These are phyloP conservation scores for Pelochelys cantorii DNA, from an alignment of 2,797 vertebrate genomes.

Conservation along the genomic window DNA sequence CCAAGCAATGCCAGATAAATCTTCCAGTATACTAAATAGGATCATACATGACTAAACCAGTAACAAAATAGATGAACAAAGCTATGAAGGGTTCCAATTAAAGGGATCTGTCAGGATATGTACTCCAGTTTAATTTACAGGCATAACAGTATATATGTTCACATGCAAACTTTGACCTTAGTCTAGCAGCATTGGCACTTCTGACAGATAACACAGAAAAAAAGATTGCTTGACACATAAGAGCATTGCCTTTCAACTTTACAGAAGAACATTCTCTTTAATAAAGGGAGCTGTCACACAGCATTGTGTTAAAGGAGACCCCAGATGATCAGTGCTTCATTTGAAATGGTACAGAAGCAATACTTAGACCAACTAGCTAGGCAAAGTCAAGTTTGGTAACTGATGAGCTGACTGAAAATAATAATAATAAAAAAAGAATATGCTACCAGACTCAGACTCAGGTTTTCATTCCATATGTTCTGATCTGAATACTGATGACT, in stretches of 20 bases:
- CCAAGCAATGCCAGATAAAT: no score
- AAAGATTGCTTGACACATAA: constrained; percentile 54
- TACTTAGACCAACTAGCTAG: neutral
- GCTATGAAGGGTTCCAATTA: constrained; percentile 3
- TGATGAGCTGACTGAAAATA: neutral
- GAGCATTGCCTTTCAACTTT: constrained; percentile 44
- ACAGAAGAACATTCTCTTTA: constrained; percentile 56
- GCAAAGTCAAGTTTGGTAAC: constrained; percentile 20
- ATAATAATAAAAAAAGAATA: neutral
- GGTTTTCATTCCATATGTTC: neutral
- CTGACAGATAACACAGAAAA: constrained; percentile 30
- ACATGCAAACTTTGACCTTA: constrained; percentile 58
- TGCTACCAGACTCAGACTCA: neutral
- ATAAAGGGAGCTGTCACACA: constrained; percentile 68
- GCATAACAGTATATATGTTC: neutral
- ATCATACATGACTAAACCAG: neutral
- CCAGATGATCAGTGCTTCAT: constrained; percentile 32
- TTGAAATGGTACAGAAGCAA: constrained; percentile 9
- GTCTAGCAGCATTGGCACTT: constrained; percentile 6
- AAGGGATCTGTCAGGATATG: neutral
- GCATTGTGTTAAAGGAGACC: neutral
- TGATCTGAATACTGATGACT: neutral
- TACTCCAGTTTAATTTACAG: constrained; percentile 11
- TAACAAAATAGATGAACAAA: constrained; percentile 33
- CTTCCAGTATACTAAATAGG: neutral